These are phyloP conservation scores for Pomacea canaliculata DNA, from an alignment of 2,888 invertebrate genomes.

Conservation along the genomic window DNA sequence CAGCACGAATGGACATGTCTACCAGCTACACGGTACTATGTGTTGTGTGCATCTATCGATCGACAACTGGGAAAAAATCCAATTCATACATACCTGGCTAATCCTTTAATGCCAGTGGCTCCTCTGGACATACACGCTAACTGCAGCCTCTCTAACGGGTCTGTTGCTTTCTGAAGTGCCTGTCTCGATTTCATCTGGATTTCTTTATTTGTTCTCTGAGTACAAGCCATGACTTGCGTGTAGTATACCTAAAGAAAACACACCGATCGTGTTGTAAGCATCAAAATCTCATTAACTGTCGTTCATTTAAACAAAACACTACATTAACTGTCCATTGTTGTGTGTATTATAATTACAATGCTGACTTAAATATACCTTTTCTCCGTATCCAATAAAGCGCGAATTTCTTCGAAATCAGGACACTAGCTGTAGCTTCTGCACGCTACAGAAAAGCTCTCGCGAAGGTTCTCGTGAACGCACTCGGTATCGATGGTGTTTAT, in stretches of 20 bases:
- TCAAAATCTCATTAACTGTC: no score
- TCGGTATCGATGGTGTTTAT: constrained; percentile 15
- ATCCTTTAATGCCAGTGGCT: constrained; percentile 86
- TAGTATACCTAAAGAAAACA: no score
- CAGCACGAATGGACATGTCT: constrained; percentile 15
- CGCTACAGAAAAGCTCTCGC: background rate
- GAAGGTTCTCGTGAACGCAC: constrained; percentile 4
- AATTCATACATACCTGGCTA: constrained; percentile 79
- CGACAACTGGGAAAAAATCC: background rate
- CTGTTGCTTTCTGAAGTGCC: constrained; percentile 76
- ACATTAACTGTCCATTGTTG: no score
- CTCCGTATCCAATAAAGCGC: background rate
- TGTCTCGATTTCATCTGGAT: constrained; percentile 78
- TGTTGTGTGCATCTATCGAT: no score
- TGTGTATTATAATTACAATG: no score
- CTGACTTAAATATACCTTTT: background rate
- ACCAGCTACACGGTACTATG: background rate
- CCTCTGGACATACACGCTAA: constrained; percentile 87
- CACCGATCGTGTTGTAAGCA: no score
- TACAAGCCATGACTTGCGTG: constrained; percentile 74
- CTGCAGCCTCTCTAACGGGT: constrained; percentile 86
- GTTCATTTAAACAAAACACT: no score
- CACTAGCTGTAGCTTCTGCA: background rate
- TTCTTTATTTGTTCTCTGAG: constrained; percentile 82
- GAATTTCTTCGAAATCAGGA: background rate